These are phyloP conservation scores for Platygyra sinensis DNA, from an alignment of 64 coral and sea anemone species.

Conservation along the genomic window DNA sequence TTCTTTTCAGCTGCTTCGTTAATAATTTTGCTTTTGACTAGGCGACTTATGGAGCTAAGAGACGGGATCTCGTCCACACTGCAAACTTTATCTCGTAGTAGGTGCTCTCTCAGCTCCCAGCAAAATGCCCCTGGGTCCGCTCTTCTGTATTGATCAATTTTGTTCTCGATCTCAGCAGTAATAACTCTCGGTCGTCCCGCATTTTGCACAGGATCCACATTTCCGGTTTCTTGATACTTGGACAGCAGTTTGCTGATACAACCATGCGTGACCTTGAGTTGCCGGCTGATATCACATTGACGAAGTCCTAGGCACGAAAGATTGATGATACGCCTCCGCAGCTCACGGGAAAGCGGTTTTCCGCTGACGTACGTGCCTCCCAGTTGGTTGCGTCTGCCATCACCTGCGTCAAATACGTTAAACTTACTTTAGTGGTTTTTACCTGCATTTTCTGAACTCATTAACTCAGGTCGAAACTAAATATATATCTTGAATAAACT, in stretches of 20 bases:
- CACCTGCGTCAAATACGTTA: constrained; percentile 40
- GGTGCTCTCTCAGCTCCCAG: constrained; percentile 54
- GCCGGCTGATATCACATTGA: constrained; percentile 84
- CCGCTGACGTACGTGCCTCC: constrained; percentile 84
- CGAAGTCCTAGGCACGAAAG: constrained; percentile 76
- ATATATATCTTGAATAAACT: no score
- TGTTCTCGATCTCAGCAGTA: constrained; percentile 55
- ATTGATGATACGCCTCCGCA: constrained; percentile 73
- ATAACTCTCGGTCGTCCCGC: constrained; percentile 50
- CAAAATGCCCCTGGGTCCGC: constrained; percentile 57
- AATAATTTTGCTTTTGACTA: constrained; percentile 57
- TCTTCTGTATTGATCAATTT: constrained; percentile 65
- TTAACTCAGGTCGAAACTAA: no score
- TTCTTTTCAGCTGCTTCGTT: constrained; percentile 13
- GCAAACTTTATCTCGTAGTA: constrained; percentile 51
- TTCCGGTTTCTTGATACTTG: constrained; percentile 83
- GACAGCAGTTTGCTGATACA: constrained; percentile 87
- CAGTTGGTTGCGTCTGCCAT: constrained; percentile 78
- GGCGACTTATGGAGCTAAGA: constrained; percentile 53
- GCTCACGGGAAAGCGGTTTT: constrained; percentile 64
- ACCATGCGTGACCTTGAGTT: constrained; percentile 80
- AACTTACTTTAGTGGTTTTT: no score
- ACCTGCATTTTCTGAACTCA: no score
- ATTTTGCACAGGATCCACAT: constrained; percentile 59
- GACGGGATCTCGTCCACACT: constrained; percentile 10